Evolutionary conservation across 2,113 vertebrate genomes (phyloP).

Genomic region (Trinectes maculatus): DNA sequence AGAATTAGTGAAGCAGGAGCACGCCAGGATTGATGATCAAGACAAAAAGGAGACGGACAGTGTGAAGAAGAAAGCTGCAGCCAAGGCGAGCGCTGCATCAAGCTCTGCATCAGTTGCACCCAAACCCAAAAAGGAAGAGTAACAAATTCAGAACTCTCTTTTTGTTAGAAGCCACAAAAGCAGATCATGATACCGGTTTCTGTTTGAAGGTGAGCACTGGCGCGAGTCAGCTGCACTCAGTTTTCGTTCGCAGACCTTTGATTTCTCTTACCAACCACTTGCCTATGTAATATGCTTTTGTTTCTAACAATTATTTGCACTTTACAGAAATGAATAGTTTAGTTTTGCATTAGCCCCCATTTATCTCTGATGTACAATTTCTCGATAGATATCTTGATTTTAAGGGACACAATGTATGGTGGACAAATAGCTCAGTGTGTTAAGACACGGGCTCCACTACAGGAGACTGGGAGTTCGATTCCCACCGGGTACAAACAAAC

Average conservation of each 20-base stretch:
- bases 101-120: constrained; percentile 46
- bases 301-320: constrained; percentile 34
- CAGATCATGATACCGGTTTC: background rate
- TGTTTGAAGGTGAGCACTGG: constrained; percentile 14
- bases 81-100: constrained; percentile 50
- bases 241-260: background rate
- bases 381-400: too few relatives aligned
- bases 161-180: background rate
- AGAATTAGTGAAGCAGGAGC: constrained; percentile 86
- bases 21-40: constrained; percentile 83
- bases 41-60: constrained; percentile 59
- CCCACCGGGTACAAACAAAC: too few relatives aligned
- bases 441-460: too few relatives aligned
- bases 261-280: background rate
- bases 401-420: too few relatives aligned
- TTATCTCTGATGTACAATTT: background rate
- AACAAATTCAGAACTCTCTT: constrained; percentile 14
- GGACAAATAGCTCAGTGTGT: too few relatives aligned
- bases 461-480: too few relatives aligned
- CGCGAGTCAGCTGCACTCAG: background rate
- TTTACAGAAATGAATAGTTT: constrained; percentile 16
- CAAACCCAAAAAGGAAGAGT: constrained; percentile 68
- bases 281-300: constrained; percentile 9
- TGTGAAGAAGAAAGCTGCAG: constrained; percentile 51
- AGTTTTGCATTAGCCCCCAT: constrained; percentile 1